Percentiles rank a stretch among this genome's conserved stretches.
These are phyloP conservation scores for Chrysomela aeneicollis DNA, from an alignment of 2,888 invertebrate species.

Conservation along the genomic window DNA sequence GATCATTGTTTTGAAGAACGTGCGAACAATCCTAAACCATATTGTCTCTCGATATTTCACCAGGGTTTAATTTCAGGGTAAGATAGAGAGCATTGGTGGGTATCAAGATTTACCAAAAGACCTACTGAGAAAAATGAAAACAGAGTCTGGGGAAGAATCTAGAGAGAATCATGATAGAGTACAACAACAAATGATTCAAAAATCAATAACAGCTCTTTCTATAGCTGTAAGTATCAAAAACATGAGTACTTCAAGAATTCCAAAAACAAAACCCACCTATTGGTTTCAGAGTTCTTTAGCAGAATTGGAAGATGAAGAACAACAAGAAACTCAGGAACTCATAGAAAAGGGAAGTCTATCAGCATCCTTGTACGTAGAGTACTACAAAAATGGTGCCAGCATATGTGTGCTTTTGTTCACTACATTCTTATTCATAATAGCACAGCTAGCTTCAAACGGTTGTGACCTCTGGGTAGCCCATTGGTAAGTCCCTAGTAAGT, in stretches of 20 bases:
- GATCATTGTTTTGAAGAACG: constrained; percentile 73
- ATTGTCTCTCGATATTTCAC: neutral
- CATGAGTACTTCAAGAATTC: neutral
- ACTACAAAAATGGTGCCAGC: constrained; percentile 75
- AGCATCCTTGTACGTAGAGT: constrained; percentile 70
- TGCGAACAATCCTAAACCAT: constrained; percentile 33
- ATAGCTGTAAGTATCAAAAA: constrained; percentile 45
- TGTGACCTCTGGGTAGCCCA: constrained; percentile 80
- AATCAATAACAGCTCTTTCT: constrained; percentile 45
- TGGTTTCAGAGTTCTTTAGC: constrained; percentile 11
- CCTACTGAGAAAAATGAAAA: constrained; percentile 51
- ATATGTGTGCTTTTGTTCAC: constrained; percentile 65
- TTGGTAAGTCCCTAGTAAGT: constrained; percentile 66
- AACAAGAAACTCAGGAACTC: constrained; percentile 70
- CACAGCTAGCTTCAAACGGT: constrained; percentile 74
- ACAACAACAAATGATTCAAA: constrained; percentile 39
- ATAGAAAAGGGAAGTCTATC: constrained; percentile 71
- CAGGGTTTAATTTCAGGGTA: constrained; percentile 63
- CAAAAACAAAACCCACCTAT: neutral
- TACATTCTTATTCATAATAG: constrained; percentile 66
- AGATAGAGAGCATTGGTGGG: constrained; percentile 67
- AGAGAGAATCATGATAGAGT: constrained; percentile 37
- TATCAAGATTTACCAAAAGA: constrained; percentile 67
- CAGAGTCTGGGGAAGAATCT: constrained; percentile 36
- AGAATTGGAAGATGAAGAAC: constrained; percentile 55